A percentile compares a stretch with the other conserved stretches of the same genome.
These are phyloP conservation scores for Hirundo rustica DNA, from an alignment of 2,797 vertebrate species.

Conservation along the genomic window DNA sequence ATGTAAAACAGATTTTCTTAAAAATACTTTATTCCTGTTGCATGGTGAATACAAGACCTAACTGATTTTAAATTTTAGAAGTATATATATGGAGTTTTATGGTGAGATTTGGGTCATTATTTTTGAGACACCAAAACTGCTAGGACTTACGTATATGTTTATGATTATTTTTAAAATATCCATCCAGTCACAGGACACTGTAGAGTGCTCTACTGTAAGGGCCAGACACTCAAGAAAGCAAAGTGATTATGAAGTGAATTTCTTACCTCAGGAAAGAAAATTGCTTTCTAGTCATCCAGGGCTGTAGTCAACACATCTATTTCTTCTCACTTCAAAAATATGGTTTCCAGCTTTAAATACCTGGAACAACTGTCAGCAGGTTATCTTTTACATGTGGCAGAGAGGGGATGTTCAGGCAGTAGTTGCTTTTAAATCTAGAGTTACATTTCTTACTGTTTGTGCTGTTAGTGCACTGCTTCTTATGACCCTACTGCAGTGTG, in stretches of 20 bases:
- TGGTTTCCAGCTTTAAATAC: background rate
- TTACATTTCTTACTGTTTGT: background rate
- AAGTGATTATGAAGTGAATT: background rate
- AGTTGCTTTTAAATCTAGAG: background rate
- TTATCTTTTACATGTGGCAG: background rate
- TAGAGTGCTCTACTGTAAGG: background rate
- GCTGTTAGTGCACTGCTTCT: background rate
- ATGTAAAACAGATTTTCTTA: background rate
- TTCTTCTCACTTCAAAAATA: background rate
- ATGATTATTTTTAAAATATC: background rate
- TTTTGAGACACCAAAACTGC: background rate
- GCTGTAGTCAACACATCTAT: background rate
- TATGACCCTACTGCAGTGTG: background rate
- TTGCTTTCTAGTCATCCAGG: background rate
- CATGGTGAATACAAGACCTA: background rate
- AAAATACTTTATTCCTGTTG: background rate
- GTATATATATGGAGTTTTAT: background rate
- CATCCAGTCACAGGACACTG: background rate
- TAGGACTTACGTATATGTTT: background rate
- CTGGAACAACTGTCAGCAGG: background rate
- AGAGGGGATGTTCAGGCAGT: background rate
- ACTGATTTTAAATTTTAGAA: background rate
- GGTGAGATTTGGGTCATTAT: fast-evolving
- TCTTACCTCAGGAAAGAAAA: background rate
- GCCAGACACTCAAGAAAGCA: background rate